Conservation (phyloP, 2,888 invertebrate genomes). For the Acronicta aceris region DNA sequence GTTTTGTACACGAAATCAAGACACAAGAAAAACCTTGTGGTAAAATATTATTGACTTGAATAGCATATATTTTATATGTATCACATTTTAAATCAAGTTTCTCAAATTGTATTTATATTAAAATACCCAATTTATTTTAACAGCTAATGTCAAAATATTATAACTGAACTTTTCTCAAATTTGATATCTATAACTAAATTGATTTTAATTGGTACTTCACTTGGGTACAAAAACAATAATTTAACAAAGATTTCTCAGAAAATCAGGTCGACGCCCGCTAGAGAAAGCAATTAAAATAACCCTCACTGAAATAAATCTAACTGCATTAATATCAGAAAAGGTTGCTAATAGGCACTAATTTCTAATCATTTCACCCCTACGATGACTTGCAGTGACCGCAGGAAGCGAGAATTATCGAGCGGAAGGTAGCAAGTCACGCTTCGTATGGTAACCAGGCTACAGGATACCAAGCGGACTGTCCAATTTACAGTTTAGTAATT, state of each 20-base stretch:
- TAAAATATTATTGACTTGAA: too few species aligned
- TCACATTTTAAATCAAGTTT: too few species aligned
- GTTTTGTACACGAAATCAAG: too few species aligned
- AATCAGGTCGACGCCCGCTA: slow-evolving; percentile 48
- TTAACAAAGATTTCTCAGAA: background rate
- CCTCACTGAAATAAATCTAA: slow-evolving; percentile 52
- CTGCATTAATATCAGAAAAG: slow-evolving; percentile 64
- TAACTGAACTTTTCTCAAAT: too few species aligned
- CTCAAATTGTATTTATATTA: too few species aligned
- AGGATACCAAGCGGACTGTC: background rate
- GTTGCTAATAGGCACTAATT: slow-evolving; percentile 70
- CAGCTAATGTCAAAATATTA: too few species aligned
- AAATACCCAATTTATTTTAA: too few species aligned
- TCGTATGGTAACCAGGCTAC: slow-evolving; percentile 15
- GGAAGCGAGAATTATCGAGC: slow-evolving; percentile 66
- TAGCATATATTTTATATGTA: too few species aligned
- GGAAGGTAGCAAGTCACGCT: slow-evolving; percentile 66
- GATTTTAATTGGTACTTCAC: too few species aligned
- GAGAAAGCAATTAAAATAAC: slow-evolving; percentile 78
- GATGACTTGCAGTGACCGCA: slow-evolving; percentile 74
- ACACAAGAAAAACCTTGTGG: too few species aligned
- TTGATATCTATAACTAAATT: too few species aligned
- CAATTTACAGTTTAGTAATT: background rate
- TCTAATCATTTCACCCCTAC: slow-evolving; percentile 60
- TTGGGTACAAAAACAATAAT: background rate